Conservation (phyloP, 2,797 vertebrate genomes). For the Characodon lateralis region DNA sequence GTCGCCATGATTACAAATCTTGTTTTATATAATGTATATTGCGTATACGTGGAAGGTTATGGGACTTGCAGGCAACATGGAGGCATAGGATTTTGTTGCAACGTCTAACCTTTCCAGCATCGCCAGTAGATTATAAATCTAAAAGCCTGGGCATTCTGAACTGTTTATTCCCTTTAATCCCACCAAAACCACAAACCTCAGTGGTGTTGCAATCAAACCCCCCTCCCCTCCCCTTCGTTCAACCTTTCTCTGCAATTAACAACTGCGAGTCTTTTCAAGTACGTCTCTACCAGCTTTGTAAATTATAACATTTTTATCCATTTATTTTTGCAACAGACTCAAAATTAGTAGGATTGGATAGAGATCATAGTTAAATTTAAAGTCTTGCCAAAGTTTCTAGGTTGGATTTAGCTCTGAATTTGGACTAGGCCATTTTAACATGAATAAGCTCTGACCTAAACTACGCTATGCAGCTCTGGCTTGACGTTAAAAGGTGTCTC, state of each 20-base stretch:
- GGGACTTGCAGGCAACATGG: background rate
- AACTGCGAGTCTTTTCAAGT: no score
- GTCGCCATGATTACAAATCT: background rate
- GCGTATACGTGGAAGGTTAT: background rate
- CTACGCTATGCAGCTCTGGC: background rate
- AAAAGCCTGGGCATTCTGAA: background rate
- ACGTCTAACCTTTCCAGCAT: background rate
- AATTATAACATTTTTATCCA: background rate
- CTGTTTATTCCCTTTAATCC: background rate
- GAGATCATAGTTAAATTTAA: background rate
- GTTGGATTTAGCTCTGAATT: background rate
- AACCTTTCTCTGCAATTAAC: background rate
- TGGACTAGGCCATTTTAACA: background rate
- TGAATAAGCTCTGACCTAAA: background rate
- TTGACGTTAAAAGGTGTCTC: background rate
- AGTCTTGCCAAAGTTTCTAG: background rate
- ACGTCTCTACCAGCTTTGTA: background rate
- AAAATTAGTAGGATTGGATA: background rate
- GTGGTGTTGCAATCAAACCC: background rate
- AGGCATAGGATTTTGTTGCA: background rate
- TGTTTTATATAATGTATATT: background rate
- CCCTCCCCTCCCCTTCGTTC: background rate
- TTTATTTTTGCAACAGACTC: background rate
- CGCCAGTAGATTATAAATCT: background rate
- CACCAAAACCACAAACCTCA: background rate